Conservation (phyloP, 2,113 vertebrate genomes). For the Myxocyprinus asiaticus region DNA sequence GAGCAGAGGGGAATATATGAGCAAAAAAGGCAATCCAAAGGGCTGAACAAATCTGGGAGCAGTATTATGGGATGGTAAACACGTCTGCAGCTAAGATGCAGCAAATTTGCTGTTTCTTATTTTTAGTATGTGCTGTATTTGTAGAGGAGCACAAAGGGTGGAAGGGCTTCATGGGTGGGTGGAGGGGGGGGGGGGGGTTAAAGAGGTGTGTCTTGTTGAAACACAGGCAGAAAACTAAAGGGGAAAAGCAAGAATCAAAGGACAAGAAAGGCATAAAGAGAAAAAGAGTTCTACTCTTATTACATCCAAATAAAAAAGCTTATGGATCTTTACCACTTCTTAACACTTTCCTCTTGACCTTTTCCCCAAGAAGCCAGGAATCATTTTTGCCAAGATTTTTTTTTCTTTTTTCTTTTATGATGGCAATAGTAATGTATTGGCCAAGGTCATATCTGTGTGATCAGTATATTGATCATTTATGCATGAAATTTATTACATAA, state of each 20-base stretch:
- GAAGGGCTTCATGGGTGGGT: conserved; percentile 53
- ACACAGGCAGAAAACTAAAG: background rate
- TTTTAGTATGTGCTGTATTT: conserved; percentile 61
- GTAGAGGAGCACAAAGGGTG: conserved; percentile 53
- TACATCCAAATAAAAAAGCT: background rate
- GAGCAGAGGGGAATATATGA: conserved; percentile 61
- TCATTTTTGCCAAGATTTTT: no score
- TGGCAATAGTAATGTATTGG: background rate
- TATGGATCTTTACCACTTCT: background rate
- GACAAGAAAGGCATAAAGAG: background rate
- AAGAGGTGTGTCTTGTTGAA: conserved; percentile 41
- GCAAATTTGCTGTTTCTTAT: conserved; percentile 71
- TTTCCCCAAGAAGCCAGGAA: background rate
- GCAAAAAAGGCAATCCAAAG: conserved; percentile 69
- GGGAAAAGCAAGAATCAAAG: no score
- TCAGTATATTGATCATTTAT: background rate
- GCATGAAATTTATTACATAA: no score
- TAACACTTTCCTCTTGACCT: background rate
- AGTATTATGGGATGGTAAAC: conserved; percentile 78
- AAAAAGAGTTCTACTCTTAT: background rate
- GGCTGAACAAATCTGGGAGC: conserved; percentile 75
- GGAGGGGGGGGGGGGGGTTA: conserved; percentile 25
- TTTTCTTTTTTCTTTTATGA: no score
- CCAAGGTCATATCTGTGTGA: background rate
- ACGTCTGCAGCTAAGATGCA: conserved; percentile 67